These are phyloP conservation scores for Neodon shergylaensis DNA, from an alignment of 2,113 vertebrate genomes.

Conservation along the genomic window DNA sequence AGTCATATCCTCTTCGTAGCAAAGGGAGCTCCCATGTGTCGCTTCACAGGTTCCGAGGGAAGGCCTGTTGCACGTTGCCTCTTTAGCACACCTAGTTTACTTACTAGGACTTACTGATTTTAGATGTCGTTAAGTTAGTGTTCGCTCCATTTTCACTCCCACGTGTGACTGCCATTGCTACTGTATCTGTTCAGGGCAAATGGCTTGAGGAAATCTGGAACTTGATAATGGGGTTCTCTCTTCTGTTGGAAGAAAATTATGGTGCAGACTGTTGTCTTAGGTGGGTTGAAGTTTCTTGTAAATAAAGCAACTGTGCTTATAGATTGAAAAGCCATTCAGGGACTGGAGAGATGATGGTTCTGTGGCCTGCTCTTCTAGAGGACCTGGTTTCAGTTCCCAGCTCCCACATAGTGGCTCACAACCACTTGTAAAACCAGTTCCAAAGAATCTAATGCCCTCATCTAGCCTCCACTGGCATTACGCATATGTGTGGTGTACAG, in stretches of 20 bases:
- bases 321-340: neutral
- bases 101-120: neutral
- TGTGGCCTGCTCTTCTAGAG: neutral
- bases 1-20: constrained; percentile 42
- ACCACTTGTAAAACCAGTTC: neutral
- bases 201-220: neutral
- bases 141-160: neutral
- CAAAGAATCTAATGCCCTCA: neutral
- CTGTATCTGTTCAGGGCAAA: neutral
- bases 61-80: neutral
- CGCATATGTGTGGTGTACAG: neutral
- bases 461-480: no score
- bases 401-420: neutral
- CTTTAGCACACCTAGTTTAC: neutral
- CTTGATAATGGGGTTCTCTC: constrained; percentile 2
- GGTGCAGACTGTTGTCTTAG: neutral
- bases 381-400: neutral
- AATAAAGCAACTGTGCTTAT: neutral
- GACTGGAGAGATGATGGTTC: neutral
- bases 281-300: neutral
- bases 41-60: neutral
- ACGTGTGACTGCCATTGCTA: neutral
- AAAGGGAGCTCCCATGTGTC: constrained; percentile 23
- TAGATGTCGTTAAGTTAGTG: neutral
- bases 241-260: neutral